Evolutionary conservation across 2,888 invertebrate species (phyloP), one percentile per base, ranked within the genome.

Genomic region (Andrena haemorrhoa): DNA sequence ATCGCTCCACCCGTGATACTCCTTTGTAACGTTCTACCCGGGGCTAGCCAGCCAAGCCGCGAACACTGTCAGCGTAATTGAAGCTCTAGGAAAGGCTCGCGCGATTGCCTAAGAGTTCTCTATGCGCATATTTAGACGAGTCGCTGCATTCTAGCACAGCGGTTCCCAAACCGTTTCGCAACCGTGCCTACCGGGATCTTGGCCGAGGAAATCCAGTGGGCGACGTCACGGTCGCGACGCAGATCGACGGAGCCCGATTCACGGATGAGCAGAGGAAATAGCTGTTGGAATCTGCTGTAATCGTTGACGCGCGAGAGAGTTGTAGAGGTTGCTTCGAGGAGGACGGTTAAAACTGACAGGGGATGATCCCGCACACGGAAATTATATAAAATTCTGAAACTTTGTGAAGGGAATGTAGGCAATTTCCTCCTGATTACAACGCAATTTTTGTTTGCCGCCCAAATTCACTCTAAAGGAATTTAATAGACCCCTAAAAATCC

Each of bases 51-150:
- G 71, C 80, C 51, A 61, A 75, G 68, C 71, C 81, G 81, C 23
- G 56, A 26, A 58, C 56, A 73, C 60, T 71, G 89, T 92, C 92
- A 92, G 92, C 91, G 92, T 90, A 92, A 92, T 92, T 89, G 86
- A 91, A 92, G 88, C 89, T 87, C 88, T 89, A 90, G 89, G 85
- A 89, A 88, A 71, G 73, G 65, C 68, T 41, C 71, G 83, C 89
- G 85, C 88, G 89, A 88, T 92, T 91, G 91, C 92, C 89, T 89
- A 92, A 92, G 89, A 86, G 76, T 83, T 86, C 89, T 89, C 90
- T 91, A 89, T 90, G 80, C 16, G 89, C 90, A 89, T 82, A 88
- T 87, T 89, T 89, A 90, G 86, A 88, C 84, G 87, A 84, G 77
- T 88, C 86, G 83, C 61, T 83, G 82, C 89, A 90, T 90, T 90